Conservation (phyloP, 2,113 vertebrate species). For the Aviceda subcristata region DNA sequence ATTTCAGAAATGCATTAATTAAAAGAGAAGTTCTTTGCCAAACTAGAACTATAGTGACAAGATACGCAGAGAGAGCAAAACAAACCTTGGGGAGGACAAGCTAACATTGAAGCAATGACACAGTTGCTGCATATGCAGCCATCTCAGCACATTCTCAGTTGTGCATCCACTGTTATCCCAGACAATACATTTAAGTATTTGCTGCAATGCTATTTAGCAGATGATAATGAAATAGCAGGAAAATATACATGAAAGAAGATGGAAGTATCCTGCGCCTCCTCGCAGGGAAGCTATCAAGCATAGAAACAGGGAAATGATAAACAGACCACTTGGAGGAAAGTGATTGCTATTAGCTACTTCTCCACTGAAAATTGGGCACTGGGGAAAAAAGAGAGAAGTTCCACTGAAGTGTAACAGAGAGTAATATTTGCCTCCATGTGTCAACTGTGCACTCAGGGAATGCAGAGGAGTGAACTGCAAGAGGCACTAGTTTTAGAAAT, state of each 20-base stretch:
- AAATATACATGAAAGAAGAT: not conserved
- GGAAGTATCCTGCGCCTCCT: not conserved
- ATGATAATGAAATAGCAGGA: not conserved
- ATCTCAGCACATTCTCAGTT: not conserved
- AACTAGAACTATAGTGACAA: not conserved
- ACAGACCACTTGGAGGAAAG: not conserved
- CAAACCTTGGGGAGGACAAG: not conserved
- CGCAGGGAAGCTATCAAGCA: not conserved
- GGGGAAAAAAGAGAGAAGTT: not conserved
- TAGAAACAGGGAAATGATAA: not conserved
- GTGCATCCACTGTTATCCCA: not conserved
- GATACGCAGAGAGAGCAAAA: not conserved
- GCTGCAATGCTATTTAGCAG: not conserved
- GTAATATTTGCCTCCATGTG: not conserved
- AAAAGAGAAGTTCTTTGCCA: not conserved
- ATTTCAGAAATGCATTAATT: not conserved
- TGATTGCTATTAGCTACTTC: not conserved
- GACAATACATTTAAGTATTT: not conserved
- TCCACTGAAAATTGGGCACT: not conserved
- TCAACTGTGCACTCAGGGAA: not conserved
- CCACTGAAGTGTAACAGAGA: not conserved
- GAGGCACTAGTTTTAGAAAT: not conserved
- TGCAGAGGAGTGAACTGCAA: not conserved
- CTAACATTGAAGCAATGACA: slow-evolving; percentile 7
- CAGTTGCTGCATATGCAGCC: not conserved